phyloP scores from a whole-genome alignment of 2,888 invertebrate genomes.

The Pachydiplax longipennis region DNA sequence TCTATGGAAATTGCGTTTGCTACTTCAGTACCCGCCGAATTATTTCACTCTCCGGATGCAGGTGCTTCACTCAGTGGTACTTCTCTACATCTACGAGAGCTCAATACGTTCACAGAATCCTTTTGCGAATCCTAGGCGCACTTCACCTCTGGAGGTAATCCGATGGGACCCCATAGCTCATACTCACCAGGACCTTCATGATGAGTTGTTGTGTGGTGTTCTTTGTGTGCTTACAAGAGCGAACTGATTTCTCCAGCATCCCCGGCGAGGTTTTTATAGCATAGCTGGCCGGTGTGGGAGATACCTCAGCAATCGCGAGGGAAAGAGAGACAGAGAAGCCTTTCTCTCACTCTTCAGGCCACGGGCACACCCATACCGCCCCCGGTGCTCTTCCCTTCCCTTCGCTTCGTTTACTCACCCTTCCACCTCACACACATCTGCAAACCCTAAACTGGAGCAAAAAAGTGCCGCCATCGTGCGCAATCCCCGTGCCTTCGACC shows the following conservation, averaged over 20 bases:
- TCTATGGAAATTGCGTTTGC: too few relatives aligned
- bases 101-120: not conserved
- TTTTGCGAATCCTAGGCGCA: not conserved
- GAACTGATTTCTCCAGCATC: conserved; percentile 42
- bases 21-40: too few relatives aligned
- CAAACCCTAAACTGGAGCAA: conserved; percentile 27
- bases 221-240: conserved; percentile 31
- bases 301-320: not conserved
- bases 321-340: conserved; percentile 11
- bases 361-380: conserved; percentile 34
- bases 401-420: not conserved
- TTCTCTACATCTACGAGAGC: not conserved
- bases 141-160: not conserved
- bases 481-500: not conserved
- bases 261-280: conserved; percentile 22
- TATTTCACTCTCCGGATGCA: too few relatives aligned
- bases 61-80: not conserved
- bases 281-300: not conserved
- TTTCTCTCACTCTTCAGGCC: conserved; percentile 36
- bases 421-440: not conserved
- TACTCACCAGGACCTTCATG: conserved; percentile 44
- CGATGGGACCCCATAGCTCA: not conserved
- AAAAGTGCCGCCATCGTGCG: not conserved
- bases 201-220: conserved; percentile 23
- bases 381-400: not conserved